A percentile compares a stretch with the other conserved stretches of the same genome.
These are phyloP conservation scores for Picathartes gymnocephalus DNA, from an alignment of 2,113 vertebrate genomes.

Conservation along the genomic window DNA sequence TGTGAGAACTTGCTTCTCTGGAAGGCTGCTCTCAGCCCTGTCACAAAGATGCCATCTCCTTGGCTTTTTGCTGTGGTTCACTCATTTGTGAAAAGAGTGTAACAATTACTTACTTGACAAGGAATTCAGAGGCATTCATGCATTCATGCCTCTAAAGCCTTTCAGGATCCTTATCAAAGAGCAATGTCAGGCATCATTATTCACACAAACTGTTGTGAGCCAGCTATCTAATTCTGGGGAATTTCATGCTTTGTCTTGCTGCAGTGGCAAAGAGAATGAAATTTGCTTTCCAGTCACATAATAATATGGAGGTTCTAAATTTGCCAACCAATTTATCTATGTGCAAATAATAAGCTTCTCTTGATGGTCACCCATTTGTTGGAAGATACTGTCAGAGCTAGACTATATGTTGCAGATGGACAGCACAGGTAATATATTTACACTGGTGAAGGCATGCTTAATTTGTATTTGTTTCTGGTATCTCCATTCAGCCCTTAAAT, in stretches of 20 bases:
- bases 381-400: background rate
- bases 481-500: background rate
- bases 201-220: slow-evolving; percentile 8
- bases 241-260: background rate
- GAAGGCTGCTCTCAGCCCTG: background rate
- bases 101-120: background rate
- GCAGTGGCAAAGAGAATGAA: background rate
- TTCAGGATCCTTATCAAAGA: background rate
- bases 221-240: background rate
- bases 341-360: background rate
- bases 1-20: background rate
- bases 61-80: background rate
- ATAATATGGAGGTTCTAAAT: background rate
- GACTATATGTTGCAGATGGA: background rate
- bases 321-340: background rate
- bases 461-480: background rate
- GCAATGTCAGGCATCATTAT: background rate
- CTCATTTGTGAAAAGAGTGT: background rate
- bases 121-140: background rate
- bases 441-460: background rate
- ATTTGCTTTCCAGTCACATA: background rate
- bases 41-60: background rate
- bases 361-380: background rate
- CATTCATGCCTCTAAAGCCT: background rate
- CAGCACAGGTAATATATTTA: background rate